Percentiles rank a stretch among this genome's conserved stretches.
phyloP scores from a whole-genome alignment of 2,113 vertebrate species.

The Aegotheles bennettii region DNA sequence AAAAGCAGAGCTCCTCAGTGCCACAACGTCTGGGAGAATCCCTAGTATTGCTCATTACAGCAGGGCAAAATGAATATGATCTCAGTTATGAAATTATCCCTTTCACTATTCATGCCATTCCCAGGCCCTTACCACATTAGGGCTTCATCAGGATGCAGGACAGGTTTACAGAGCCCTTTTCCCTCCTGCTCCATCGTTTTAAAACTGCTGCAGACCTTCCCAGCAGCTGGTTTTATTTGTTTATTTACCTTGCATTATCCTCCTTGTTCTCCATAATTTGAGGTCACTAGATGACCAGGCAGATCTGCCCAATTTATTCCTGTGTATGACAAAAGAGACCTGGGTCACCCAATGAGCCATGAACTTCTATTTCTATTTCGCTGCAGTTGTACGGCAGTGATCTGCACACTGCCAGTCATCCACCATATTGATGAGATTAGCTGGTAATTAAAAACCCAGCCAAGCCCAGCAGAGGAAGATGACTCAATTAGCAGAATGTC shows the following conservation, averaged over 20 bases:
- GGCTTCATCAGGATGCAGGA: conserved; percentile 34
- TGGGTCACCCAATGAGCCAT: conserved; percentile 14
- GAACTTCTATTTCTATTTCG: conserved; percentile 9
- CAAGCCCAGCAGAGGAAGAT: conserved; percentile 76
- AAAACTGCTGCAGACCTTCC: neutral
- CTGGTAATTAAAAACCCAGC: conserved; percentile 91
- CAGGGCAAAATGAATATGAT: neutral
- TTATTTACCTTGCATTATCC: neutral
- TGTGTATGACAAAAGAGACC: neutral
- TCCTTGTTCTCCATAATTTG: neutral
- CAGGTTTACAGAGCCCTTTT: neutral
- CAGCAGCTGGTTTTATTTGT: neutral
- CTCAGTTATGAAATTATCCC: neutral
- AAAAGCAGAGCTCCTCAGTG: neutral
- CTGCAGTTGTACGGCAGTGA: neutral
- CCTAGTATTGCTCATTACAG: neutral
- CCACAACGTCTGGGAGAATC: neutral
- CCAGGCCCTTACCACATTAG: neutral
- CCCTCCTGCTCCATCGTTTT: neutral
- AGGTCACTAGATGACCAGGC: neutral
- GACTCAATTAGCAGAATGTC: conserved; percentile 86
- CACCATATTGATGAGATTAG: conserved; percentile 94
- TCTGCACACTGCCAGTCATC: conserved; percentile 54
- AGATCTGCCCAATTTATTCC: conserved; percentile 23
- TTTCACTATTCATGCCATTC: neutral